phyloP scores from a whole-genome alignment of 1,140 invertebrate genomes.

The Scylla paramamosain region DNA sequence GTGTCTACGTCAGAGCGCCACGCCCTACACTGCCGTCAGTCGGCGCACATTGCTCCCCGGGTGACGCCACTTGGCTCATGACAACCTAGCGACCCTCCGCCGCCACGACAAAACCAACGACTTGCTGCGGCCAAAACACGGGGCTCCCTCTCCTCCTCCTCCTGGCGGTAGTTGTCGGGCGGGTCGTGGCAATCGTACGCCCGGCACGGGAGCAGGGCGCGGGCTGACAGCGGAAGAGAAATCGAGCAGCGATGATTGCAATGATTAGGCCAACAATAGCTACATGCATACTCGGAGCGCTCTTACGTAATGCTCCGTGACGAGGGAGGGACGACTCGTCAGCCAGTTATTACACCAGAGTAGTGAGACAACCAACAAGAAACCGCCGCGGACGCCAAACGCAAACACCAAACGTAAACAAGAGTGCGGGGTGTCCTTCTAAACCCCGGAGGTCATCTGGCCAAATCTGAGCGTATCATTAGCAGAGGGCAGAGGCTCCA shows the following conservation, averaged over 20 bases:
- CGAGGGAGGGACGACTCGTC: neutral
- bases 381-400: neutral
- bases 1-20: neutral
- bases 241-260: constrained; percentile 66
- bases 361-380: neutral
- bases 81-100: neutral
- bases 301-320: constrained; percentile 9
- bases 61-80: neutral
- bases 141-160: neutral
- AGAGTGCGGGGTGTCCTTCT: neutral
- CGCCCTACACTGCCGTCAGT: neutral
- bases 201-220: neutral
- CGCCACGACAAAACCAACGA: neutral
- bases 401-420: neutral
- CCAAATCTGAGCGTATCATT: constrained; percentile 47
- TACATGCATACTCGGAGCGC: neutral
- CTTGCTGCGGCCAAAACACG: neutral
- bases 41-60: constrained; percentile 5
- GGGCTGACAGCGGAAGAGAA: constrained; percentile 54
- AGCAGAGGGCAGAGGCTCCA: constrained; percentile 46
- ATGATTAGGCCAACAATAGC: constrained; percentile 40
- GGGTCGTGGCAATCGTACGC: constrained; percentile 37
- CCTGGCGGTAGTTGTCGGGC: neutral
- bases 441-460: constrained; percentile 10
- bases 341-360: neutral